Conservation (phyloP, 1,140 invertebrate genomes). For the Panagrolaimus sp. region DNA sequence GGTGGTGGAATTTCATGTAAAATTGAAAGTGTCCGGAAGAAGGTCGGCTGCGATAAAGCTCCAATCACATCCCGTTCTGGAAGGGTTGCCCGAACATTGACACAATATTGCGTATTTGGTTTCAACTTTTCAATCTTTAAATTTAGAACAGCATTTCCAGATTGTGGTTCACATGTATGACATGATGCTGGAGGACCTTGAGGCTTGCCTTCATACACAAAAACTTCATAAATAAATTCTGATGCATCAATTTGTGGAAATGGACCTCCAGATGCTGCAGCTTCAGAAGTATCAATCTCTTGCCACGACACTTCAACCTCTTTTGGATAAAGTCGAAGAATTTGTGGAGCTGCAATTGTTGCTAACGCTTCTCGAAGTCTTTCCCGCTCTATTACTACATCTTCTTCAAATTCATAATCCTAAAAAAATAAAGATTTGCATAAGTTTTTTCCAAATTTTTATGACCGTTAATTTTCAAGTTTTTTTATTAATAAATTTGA, state of each 20-base stretch:
- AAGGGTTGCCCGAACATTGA: conserved; percentile 44
- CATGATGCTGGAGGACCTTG: conserved; percentile 7
- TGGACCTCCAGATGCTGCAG: conserved; percentile 52
- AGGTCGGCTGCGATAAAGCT: conserved; percentile 38
- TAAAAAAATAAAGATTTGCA: background rate
- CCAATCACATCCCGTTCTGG: conserved; percentile 49
- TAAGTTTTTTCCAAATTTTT: background rate
- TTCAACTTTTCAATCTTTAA: conserved; percentile 32
- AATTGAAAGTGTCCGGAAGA: conserved; percentile 36
- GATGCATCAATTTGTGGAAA: conserved; percentile 55
- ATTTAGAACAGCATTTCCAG: conserved; percentile 13
- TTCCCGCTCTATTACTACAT: conserved; percentile 37
- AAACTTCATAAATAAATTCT: conserved; percentile 52
- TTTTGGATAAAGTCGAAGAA: conserved; percentile 21
- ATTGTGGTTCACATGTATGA: background rate
- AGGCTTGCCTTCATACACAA: conserved; percentile 40
- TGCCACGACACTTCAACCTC: conserved; percentile 52
- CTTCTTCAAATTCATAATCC: conserved; percentile 33
- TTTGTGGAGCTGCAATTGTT: conserved; percentile 38
- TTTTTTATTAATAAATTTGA: background rate
- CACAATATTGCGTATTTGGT: conserved; percentile 49
- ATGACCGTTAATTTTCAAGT: background rate
- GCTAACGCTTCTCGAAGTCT: conserved; percentile 45
- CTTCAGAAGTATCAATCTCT: conserved; percentile 55
- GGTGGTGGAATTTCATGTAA: conserved; percentile 40